Conservation (phyloP, 2,888 invertebrate genomes). For the Stegophylla sp. region DNA sequence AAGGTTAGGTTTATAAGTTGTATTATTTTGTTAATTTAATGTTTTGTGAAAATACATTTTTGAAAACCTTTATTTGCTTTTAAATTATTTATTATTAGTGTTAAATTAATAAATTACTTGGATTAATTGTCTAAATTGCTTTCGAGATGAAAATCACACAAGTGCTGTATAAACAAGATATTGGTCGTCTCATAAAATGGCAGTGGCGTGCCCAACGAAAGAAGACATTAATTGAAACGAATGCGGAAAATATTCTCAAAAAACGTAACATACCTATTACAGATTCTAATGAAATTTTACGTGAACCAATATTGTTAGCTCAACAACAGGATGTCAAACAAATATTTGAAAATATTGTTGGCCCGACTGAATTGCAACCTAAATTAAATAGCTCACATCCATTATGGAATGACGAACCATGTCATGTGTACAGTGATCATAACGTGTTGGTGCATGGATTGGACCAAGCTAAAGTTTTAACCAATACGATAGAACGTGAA, state of each 20-base stretch:
- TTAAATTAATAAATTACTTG: too few species aligned
- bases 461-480: conserved; percentile 78
- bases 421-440: conserved; percentile 70
- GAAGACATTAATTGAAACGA: conserved; percentile 45
- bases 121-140: neutral
- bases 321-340: conserved; percentile 29
- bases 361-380: conserved; percentile 1
- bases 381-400: conserved; percentile 53
- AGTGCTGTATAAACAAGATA: conserved; percentile 52
- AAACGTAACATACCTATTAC: conserved; percentile 45
- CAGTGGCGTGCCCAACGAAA: conserved; percentile 60
- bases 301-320: conserved; percentile 45
- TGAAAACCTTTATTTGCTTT: too few species aligned
- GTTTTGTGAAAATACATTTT: neutral
- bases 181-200: conserved; percentile 55
- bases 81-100: too few species aligned
- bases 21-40: neutral
- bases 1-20: conserved; percentile 10
- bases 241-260: conserved; percentile 42
- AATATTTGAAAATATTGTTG: conserved; percentile 29
- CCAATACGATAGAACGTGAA: conserved; percentile 75
- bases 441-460: conserved; percentile 77
- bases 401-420: conserved; percentile 64
- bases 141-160: conserved; percentile 55
- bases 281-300: conserved; percentile 35